Percentiles rank a stretch among this genome's conserved stretches.
Evolutionary conservation across 2,888 invertebrate species (phyloP).

Genomic region (Phoronis australis): DNA sequence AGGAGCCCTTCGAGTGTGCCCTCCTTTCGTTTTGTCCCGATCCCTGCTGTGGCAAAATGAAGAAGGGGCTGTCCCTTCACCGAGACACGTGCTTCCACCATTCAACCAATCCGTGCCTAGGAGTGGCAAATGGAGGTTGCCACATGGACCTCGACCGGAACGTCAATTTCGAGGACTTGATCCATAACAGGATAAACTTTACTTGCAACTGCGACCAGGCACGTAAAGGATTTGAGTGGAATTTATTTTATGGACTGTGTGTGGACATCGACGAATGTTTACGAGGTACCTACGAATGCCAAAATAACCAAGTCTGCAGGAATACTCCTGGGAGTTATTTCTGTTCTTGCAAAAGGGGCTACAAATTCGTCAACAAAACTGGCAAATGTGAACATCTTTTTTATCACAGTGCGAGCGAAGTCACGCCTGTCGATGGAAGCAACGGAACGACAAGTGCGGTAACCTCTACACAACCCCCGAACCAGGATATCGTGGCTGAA

Average conservation of each 20-base stretch:
- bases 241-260: slow-evolving; percentile 22
- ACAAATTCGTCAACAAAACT: slow-evolving; percentile 11
- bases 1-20: slow-evolving; percentile 26
- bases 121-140: slow-evolving; percentile 15
- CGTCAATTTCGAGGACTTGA: slow-evolving; percentile 27
- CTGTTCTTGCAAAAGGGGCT: slow-evolving; percentile 26
- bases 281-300: slow-evolving; percentile 14
- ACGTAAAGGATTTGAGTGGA: slow-evolving; percentile 26
- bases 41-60: slow-evolving; percentile 27
- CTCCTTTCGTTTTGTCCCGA: slow-evolving; percentile 37
- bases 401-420: no score
- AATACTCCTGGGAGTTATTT: slow-evolving; percentile 25
- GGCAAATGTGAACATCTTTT: slow-evolving; percentile 19
- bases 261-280: slow-evolving; percentile 33
- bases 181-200: slow-evolving; percentile 31
- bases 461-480: no score
- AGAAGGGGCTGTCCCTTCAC: slow-evolving; percentile 14
- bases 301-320: slow-evolving; percentile 18
- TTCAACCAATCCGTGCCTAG: slow-evolving; percentile 25
- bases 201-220: slow-evolving; percentile 28
- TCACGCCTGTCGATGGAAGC: no score
- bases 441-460: no score
- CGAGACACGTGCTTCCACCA: slow-evolving; percentile 7
- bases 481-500: no score
- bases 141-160: slow-evolving; percentile 17